These are phyloP conservation scores for Drosophila kuntzei DNA, from an alignment of 2,888 invertebrate species.

Conservation along the genomic window DNA sequence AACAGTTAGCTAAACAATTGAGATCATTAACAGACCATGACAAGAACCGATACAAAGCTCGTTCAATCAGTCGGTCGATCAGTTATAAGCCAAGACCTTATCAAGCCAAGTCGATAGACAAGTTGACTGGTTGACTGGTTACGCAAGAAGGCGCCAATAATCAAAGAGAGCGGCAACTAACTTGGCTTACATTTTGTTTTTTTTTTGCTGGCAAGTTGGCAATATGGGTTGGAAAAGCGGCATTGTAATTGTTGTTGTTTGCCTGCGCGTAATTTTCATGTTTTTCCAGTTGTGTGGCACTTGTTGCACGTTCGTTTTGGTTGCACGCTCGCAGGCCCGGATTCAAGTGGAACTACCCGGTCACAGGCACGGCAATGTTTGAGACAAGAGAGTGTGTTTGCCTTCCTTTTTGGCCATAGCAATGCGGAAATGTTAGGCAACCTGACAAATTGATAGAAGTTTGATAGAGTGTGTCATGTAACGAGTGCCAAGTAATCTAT, in stretches of 20 bases:
- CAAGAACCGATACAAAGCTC: slow-evolving; percentile 35
- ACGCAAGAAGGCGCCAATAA: slow-evolving; percentile 52
- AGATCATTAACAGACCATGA: slow-evolving; percentile 19
- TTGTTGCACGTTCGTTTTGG: slow-evolving; percentile 55
- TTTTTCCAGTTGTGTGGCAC: slow-evolving; percentile 57
- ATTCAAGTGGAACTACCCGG: slow-evolving; percentile 16
- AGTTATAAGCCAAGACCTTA: slow-evolving; percentile 17
- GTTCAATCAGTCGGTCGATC: slow-evolving; percentile 45
- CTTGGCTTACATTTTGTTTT: slow-evolving; percentile 47
- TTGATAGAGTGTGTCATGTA: slow-evolving; percentile 40
- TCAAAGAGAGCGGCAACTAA: slow-evolving; percentile 9
- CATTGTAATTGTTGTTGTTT: slow-evolving; percentile 5
- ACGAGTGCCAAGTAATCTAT: slow-evolving; percentile 8
- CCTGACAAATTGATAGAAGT: slow-evolving; percentile 57
- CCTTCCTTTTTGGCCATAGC: slow-evolving; percentile 30
- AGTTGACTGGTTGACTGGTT: slow-evolving; percentile 33
- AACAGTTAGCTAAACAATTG: slow-evolving; percentile 46
- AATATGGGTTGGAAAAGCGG: slow-evolving; percentile 27
- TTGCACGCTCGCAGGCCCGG: slow-evolving; percentile 43
- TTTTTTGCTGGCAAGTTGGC: slow-evolving; percentile 5
- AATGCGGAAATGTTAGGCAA: slow-evolving; percentile 70
- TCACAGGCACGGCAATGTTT: slow-evolving; percentile 13
- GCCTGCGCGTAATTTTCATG: slow-evolving; percentile 36
- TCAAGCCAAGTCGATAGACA: slow-evolving; percentile 21
- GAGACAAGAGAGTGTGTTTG: slow-evolving; percentile 14